Percentiles rank a stretch among this genome's conserved stretches.
These are phyloP conservation scores for Pyrgilauda ruficollis DNA, from an alignment of 2,113 vertebrate species.

Conservation along the genomic window DNA sequence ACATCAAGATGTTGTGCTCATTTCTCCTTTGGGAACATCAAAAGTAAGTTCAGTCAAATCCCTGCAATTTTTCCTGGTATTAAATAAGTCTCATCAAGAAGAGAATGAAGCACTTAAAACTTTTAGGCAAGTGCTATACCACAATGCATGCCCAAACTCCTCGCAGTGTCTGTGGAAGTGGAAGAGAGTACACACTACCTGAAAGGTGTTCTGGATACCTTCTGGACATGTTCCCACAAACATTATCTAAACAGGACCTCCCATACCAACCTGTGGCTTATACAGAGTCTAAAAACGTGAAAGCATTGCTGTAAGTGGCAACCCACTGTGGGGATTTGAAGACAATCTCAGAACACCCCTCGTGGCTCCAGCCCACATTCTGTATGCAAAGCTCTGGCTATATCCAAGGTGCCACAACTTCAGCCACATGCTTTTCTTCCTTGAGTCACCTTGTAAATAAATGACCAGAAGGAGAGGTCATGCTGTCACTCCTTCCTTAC, in stretches of 20 bases:
- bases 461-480: not conserved
- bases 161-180: not conserved
- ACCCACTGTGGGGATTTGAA: rapidly evolving
- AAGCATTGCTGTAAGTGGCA: not conserved
- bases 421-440: not conserved
- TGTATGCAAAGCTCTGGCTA: not conserved
- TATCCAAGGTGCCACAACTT: not conserved
- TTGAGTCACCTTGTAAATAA: not conserved
- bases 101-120: not conserved
- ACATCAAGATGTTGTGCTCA: not conserved
- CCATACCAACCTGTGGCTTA: not conserved
- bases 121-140: not conserved
- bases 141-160: not conserved
- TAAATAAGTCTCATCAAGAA: not conserved
- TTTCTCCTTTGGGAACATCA: not conserved
- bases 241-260: not conserved
- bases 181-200: not conserved
- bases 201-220: not conserved
- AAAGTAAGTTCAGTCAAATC: not conserved
- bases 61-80: not conserved
- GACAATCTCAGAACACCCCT: not conserved
- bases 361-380: not conserved
- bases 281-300: not conserved
- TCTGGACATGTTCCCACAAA: not conserved
- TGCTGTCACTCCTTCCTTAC: not conserved